Conservation (phyloP, 2,113 vertebrate genomes). For the Platichthys flesus region DNA sequence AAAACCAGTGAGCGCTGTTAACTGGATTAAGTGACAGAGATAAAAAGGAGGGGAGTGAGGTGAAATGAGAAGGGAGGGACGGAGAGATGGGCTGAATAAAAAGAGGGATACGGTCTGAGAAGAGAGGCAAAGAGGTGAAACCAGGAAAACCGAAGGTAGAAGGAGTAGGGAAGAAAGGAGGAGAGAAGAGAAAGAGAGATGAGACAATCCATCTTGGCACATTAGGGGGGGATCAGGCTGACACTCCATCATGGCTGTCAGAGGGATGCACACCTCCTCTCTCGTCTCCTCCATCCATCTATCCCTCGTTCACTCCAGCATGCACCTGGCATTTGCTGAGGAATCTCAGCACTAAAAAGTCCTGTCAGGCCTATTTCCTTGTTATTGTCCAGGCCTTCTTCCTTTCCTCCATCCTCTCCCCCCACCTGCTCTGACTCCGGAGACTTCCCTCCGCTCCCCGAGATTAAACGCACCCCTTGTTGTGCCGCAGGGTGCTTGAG, state of each 20-base stretch:
- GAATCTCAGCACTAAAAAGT: constrained; percentile 98
- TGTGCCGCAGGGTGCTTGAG: constrained; percentile 40
- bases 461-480: constrained; percentile 83
- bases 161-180: constrained; percentile 21
- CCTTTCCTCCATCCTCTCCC: constrained; percentile 64
- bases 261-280: constrained; percentile 74
- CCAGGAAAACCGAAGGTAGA: constrained; percentile 19
- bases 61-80: constrained; percentile 3
- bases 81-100: not conserved
- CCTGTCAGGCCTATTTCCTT: constrained; percentile 99
- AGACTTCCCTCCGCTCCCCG: constrained; percentile 80
- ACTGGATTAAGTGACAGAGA: constrained; percentile 50
- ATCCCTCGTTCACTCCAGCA: constrained; percentile 68
- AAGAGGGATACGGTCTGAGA: not conserved
- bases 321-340: constrained; percentile 92
- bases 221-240: constrained; percentile 82
- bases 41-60: constrained; percentile 25
- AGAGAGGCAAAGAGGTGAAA: constrained; percentile 1
- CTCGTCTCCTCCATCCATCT: constrained; percentile 71
- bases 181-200: constrained; percentile 70
- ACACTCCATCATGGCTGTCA: constrained; percentile 84
- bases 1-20: constrained; percentile 45
- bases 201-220: constrained; percentile 96
- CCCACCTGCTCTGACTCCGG: constrained; percentile 69
- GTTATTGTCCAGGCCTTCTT: constrained; percentile 89